Conservation (phyloP, 2,888 invertebrate genomes). For the Dicroscelio sp. region DNA sequence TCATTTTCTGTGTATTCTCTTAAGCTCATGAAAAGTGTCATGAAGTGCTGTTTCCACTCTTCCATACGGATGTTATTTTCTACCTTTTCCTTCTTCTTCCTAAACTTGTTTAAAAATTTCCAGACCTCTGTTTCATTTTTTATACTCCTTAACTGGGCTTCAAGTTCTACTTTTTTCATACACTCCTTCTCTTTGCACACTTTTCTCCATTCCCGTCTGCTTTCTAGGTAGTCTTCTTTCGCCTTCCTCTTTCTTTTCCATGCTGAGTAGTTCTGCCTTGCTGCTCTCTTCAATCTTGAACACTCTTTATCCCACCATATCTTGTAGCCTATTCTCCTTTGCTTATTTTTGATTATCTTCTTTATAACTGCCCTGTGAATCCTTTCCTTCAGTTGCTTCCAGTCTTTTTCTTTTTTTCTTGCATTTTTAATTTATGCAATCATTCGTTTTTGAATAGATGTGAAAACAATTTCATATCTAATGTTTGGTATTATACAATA, state of each 20-base stretch:
- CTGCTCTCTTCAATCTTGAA: not conserved
- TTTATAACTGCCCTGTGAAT: not conserved
- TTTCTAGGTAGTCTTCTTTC: not conserved
- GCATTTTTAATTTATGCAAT: too few species aligned
- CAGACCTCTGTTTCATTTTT: not conserved
- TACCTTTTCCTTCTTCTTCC: not conserved
- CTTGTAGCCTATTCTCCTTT: not conserved
- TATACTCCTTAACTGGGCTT: not conserved
- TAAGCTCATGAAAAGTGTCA: too few species aligned
- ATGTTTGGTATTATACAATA: too few species aligned
- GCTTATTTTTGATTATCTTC: not conserved
- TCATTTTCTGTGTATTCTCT: too few species aligned
- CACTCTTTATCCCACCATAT: conserved; percentile 24
- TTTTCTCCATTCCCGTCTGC: not conserved
- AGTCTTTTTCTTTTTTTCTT: not conserved
- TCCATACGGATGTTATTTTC: not conserved
- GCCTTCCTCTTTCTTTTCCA: not conserved
- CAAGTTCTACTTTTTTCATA: not conserved
- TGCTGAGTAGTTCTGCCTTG: not conserved
- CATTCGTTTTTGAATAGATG: too few species aligned
- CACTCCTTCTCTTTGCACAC: not conserved
- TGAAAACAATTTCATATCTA: too few species aligned
- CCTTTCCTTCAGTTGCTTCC: not conserved
- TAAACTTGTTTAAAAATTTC: not conserved
- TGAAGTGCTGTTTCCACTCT: not conserved